These are phyloP conservation scores for Argyresthia albistria DNA, from an alignment of 2,888 invertebrate genomes.

Conservation along the genomic window DNA sequence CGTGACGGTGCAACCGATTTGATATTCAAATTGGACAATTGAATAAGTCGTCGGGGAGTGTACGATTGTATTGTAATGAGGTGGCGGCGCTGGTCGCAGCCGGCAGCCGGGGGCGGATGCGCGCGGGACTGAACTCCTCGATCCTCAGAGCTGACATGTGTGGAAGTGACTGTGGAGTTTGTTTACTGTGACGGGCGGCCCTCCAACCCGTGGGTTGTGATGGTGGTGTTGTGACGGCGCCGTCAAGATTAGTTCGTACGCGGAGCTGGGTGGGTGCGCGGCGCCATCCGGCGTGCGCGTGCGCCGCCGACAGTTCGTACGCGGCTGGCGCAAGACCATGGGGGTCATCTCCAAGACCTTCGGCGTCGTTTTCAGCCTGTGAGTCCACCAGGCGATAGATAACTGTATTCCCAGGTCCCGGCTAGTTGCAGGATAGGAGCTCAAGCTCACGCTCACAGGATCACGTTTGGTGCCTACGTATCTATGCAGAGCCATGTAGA, in stretches of 20 bases:
- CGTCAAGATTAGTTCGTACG: constrained; percentile 64
- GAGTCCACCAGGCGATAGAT: constrained; percentile 58
- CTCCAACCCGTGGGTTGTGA: constrained; percentile 39
- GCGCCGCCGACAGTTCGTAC: constrained; percentile 65
- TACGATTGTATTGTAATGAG: constrained; percentile 44
- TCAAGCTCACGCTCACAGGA: no score
- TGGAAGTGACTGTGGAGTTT: constrained; percentile 28
- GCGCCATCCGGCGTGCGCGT: constrained; percentile 52
- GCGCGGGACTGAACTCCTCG: neutral
- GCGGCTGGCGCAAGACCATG: constrained; percentile 74
- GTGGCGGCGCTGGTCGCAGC: constrained; percentile 15
- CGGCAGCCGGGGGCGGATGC: constrained; percentile 15
- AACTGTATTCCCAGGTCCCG: no score
- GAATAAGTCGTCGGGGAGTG: constrained; percentile 34
- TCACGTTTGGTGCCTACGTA: no score
- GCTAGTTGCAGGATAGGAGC: no score
- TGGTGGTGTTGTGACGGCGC: constrained; percentile 21
- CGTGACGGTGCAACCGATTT: constrained; percentile 35
- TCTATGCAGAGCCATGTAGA: no score
- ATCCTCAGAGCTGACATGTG: constrained; percentile 2
- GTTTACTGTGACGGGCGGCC: constrained; percentile 27
- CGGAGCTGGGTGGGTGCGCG: constrained; percentile 51
- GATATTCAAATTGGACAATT: constrained; percentile 40
- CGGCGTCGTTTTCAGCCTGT: constrained; percentile 87
- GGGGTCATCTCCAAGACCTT: constrained; percentile 84